A percentile compares a stretch with the other conserved stretches of the same genome.
These are phyloP conservation scores for Phylloscopus trochilus DNA, from an alignment of 2,113 vertebrate genomes.

Conservation along the genomic window DNA sequence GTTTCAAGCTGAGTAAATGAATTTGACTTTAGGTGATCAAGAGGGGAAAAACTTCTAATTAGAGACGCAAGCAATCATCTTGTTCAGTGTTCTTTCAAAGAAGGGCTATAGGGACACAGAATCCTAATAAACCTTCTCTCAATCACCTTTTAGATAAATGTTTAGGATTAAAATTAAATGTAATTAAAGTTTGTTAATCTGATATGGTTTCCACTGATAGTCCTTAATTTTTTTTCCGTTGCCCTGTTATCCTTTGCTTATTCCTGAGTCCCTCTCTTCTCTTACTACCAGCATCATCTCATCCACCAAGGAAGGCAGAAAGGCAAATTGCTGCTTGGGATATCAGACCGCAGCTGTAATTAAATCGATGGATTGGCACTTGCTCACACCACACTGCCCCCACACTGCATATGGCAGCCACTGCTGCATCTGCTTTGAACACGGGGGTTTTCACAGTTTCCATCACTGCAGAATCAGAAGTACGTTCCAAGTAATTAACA, in stretches of 20 bases:
- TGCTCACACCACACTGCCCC: background rate
- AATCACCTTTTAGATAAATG: conserved; percentile 74
- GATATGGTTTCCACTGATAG: background rate
- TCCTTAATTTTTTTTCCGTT: background rate
- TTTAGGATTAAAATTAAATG: conserved; percentile 71
- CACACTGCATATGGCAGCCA: background rate
- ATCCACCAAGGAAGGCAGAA: background rate
- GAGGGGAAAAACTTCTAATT: conserved; percentile 76
- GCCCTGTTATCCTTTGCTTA: background rate
- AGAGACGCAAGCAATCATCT: conserved; percentile 65
- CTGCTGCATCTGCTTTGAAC: background rate
- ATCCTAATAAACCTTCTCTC: conserved; percentile 68
- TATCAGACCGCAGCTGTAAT: background rate
- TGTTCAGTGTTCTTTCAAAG: conserved; percentile 66
- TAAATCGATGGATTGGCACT: background rate
- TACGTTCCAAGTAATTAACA: background rate
- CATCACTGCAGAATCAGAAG: background rate
- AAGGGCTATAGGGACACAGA: conserved; percentile 60
- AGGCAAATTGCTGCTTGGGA: background rate
- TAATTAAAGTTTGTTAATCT: conserved; percentile 75
- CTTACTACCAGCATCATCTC: background rate
- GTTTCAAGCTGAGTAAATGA: conserved; percentile 78
- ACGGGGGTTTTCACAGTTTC: background rate
- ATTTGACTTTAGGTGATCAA: conserved; percentile 79
- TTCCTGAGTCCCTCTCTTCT: background rate